Percentiles rank a stretch among this genome's conserved stretches.
Evolutionary conservation across 2,888 invertebrate species (phyloP).

Genomic region (Caenorhabditis sp.): DNA sequence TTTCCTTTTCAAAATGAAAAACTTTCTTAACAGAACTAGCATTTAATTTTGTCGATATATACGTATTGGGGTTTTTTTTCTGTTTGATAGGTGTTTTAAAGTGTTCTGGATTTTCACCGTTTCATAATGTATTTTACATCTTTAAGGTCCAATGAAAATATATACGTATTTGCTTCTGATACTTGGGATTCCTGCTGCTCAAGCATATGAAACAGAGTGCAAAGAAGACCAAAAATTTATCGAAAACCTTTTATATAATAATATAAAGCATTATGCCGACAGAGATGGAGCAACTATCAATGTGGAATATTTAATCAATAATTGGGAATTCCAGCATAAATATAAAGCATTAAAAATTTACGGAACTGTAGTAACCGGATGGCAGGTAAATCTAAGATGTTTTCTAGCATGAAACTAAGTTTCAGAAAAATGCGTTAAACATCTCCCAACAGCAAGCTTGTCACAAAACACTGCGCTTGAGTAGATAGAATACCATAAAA

Average conservation of each 20-base stretch:
- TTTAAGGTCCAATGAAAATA: too few species aligned
- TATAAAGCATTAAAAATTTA: slow-evolving; percentile 7
- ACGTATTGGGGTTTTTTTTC: background rate
- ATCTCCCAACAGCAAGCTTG: too few species aligned
- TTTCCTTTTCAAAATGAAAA: too few species aligned
- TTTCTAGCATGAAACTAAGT: too few species aligned
- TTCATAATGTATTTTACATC: background rate
- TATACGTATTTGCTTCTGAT: too few species aligned
- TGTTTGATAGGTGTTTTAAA: background rate
- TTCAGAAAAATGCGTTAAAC: too few species aligned
- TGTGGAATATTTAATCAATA: slow-evolving; percentile 1
- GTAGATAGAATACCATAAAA: too few species aligned
- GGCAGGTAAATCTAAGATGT: too few species aligned
- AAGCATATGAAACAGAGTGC: background rate
- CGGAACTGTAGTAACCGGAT: slow-evolving; percentile 7
- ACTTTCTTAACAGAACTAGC: too few species aligned
- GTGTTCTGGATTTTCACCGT: background rate
- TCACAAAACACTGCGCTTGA: too few species aligned
- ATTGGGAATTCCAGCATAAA: background rate
- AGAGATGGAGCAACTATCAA: background rate
- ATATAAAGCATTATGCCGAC: background rate
- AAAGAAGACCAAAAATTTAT: background rate
- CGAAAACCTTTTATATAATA: background rate
- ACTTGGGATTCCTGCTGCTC: too few species aligned
- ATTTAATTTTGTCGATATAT: too few species aligned